Percentiles rank a stretch among this genome's conserved stretches.
Evolutionary conservation across 92 coral and sea anemone species (phyloP).

Genomic region (Palythoa grandis): DNA sequence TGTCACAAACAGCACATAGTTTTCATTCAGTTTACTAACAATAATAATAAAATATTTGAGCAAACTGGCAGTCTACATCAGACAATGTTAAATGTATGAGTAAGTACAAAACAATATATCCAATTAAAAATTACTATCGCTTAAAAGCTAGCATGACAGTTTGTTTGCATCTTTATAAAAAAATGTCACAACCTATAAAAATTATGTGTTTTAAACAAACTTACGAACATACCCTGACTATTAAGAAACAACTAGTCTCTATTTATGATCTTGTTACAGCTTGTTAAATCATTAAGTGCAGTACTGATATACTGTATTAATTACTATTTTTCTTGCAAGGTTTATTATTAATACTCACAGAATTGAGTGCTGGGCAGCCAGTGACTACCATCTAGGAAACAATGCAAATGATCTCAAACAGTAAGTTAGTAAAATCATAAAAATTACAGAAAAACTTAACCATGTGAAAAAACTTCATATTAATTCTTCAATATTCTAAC

Average conservation of each 20-base stretch:
- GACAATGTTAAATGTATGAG: neutral
- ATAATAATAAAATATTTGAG: neutral
- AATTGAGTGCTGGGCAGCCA: constrained; percentile 47
- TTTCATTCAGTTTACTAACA: neutral
- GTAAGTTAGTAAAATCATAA: neutral
- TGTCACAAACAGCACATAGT: neutral
- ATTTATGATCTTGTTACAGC: too few relatives aligned
- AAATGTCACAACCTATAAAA: neutral
- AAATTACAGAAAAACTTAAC: too few relatives aligned
- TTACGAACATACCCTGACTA: neutral
- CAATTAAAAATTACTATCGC: neutral
- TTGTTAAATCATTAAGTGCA: too few relatives aligned
- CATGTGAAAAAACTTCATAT: neutral
- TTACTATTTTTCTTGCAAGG: too few relatives aligned
- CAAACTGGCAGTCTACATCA: neutral
- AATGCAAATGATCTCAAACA: neutral
- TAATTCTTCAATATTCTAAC: neutral
- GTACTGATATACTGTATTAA: too few relatives aligned
- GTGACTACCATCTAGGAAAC: neutral
- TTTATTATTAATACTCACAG: constrained; percentile 51
- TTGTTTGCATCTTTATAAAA: neutral
- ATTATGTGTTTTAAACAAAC: neutral
- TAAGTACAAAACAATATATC: neutral
- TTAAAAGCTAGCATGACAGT: neutral
- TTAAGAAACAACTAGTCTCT: neutral